Conservation (phyloP, 2,797 vertebrate species). For the Phrynocephalus forsythii region DNA sequence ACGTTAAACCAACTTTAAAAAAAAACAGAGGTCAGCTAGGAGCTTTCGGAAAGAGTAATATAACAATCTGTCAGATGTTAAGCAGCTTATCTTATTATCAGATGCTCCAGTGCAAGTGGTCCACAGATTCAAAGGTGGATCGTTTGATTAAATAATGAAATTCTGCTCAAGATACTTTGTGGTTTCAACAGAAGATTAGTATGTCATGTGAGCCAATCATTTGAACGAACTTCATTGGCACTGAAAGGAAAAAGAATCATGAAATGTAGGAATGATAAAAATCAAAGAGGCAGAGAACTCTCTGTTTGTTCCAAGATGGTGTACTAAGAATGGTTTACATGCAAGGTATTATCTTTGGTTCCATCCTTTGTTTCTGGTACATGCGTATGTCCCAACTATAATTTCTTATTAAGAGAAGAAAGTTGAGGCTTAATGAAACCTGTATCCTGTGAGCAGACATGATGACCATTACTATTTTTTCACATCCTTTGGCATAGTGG, state of each 20-base stretch:
- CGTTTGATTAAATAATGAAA: constrained; percentile 25
- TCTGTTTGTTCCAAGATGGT: background rate
- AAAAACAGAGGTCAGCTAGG: background rate
- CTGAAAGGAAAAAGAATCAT: background rate
- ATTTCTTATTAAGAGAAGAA: background rate
- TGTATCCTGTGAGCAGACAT: background rate
- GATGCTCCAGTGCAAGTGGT: background rate
- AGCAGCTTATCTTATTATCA: background rate
- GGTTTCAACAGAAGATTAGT: background rate
- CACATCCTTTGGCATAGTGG: background rate
- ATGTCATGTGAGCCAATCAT: background rate
- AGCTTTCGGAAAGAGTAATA: background rate
- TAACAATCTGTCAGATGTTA: background rate
- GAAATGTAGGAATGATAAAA: background rate
- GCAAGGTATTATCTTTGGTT: background rate
- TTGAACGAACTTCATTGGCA: background rate
- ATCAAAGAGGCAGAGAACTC: background rate
- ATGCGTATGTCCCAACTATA: background rate
- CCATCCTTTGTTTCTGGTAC: background rate
- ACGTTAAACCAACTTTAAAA: background rate
- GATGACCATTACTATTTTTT: background rate
- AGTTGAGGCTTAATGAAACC: background rate
- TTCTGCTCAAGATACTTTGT: constrained; percentile 5
- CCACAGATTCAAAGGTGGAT: background rate
- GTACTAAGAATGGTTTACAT: background rate